A percentile compares a stretch with the other conserved stretches of the same genome.
Evolutionary conservation across 2,888 invertebrate species (phyloP).

Genomic region (Pardosa pseudoannulata): DNA sequence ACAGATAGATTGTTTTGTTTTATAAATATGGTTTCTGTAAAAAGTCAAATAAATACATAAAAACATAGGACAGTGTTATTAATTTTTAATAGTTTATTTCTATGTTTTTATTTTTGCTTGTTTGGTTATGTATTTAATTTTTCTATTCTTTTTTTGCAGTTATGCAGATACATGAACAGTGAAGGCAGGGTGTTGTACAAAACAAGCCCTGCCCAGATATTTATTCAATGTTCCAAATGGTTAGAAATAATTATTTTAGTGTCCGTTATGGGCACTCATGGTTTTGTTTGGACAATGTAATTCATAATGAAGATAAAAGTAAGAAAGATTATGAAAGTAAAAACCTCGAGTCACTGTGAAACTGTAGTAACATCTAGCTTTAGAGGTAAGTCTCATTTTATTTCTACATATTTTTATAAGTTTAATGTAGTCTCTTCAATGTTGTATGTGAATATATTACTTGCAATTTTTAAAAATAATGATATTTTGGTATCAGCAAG

Average conservation of each 20-base stretch:
- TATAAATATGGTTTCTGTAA: too few species aligned
- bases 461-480: too few species aligned
- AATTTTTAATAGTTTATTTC: too few species aligned
- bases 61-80: too few species aligned
- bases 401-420: neutral
- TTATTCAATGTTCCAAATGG: constrained; percentile 52
- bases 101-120: too few species aligned
- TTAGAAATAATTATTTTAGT: constrained; percentile 37
- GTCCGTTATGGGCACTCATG: constrained; percentile 62
- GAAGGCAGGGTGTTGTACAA: constrained; percentile 66
- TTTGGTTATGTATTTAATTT: too few species aligned
- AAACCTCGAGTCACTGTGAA: constrained; percentile 67
- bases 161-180: constrained; percentile 65
- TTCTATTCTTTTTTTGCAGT: constrained; percentile 37
- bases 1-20: too few species aligned
- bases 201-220: constrained; percentile 60
- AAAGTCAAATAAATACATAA: too few species aligned
- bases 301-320: constrained; percentile 68
- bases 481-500: too few species aligned
- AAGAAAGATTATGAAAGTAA: constrained; percentile 60
- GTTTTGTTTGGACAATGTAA: constrained; percentile 48
- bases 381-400: constrained; percentile 40
- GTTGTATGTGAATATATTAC: too few species aligned
- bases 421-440: too few species aligned
- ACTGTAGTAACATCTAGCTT: constrained; percentile 70